Percentiles rank a stretch among this genome's conserved stretches.
Conservation (phyloP, 2,888 invertebrate genomes). For the Tenthredo mesomela region DNA sequence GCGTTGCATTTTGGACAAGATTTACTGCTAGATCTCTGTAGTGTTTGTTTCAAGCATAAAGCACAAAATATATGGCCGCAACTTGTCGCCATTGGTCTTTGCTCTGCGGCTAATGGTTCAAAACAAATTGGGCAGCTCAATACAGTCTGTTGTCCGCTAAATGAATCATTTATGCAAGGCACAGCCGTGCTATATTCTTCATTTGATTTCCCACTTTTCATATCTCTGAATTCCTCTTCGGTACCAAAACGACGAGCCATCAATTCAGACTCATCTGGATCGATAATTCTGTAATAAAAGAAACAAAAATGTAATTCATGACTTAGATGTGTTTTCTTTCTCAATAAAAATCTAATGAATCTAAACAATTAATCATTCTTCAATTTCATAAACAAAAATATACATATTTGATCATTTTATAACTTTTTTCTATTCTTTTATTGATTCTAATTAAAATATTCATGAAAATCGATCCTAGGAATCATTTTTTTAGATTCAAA, state of each 20-base stretch:
- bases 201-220: background rate
- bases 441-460: background rate
- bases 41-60: slow-evolving; percentile 62
- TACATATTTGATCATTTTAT: background rate
- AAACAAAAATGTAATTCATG: background rate
- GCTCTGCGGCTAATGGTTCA: slow-evolving; percentile 62
- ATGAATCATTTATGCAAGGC: slow-evolving; percentile 57
- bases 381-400: background rate
- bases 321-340: background rate
- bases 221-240: slow-evolving; percentile 3
- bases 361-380: background rate
- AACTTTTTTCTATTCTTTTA: background rate
- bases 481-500: background rate
- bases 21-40: slow-evolving; percentile 56
- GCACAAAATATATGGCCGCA: slow-evolving; percentile 71
- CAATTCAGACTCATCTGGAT: background rate
- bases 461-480: background rate
- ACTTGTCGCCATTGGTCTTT: slow-evolving; percentile 66
- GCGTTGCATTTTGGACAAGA: slow-evolving; percentile 67
- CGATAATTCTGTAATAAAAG: background rate
- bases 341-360: background rate
- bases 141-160: slow-evolving; percentile 21
- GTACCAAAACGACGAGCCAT: background rate
- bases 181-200: slow-evolving; percentile 31
- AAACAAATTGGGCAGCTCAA: slow-evolving; percentile 69